Evolutionary conservation across 2,113 vertebrate species (phyloP).

Genomic region (Aegotheles bennettii): DNA sequence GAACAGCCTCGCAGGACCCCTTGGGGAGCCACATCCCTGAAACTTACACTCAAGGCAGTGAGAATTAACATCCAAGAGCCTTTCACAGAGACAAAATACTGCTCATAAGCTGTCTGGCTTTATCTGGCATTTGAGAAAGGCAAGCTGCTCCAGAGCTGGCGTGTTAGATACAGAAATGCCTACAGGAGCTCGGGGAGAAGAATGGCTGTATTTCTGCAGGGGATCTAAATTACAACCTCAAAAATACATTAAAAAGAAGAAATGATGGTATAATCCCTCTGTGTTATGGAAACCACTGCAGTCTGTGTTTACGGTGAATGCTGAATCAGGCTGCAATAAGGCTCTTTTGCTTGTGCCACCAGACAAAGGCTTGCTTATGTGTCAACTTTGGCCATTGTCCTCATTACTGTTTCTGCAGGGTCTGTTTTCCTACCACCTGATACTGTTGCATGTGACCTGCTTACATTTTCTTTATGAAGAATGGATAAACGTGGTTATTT

Average conservation of each 20-base stretch:
- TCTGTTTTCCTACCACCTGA: neutral
- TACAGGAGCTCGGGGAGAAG: neutral
- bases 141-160: neutral
- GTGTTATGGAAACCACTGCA: neutral
- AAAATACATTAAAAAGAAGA: neutral
- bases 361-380: neutral
- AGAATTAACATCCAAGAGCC: neutral
- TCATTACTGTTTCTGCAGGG: neutral
- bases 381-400: neutral
- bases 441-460: neutral
- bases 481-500: neutral
- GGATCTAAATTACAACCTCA: neutral
- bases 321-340: neutral
- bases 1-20: neutral
- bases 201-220: neutral
- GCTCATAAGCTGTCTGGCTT: neutral
- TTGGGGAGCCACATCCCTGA: fast-evolving
- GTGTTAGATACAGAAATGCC: neutral
- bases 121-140: neutral
- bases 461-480: neutral
- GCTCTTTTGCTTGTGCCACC: neutral
- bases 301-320: neutral
- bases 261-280: neutral
- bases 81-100: neutral
- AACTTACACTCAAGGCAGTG: fast-evolving